Evolutionary conservation across 1,140 invertebrate species (phyloP).

Genomic region (Procambarus virginalis): DNA sequence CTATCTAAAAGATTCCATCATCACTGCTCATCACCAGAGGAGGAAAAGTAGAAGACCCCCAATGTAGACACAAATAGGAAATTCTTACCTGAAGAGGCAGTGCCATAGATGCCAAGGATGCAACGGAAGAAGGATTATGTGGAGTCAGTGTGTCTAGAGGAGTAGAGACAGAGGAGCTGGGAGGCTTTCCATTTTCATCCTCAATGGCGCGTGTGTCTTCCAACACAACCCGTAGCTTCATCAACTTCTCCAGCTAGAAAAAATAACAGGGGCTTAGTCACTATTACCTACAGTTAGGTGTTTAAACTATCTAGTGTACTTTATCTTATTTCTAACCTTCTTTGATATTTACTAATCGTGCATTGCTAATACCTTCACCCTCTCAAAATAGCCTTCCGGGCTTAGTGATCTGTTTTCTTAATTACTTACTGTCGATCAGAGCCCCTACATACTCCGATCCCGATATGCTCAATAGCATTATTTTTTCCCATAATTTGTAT

Average conservation of each 20-base stretch:
- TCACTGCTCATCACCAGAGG: too few species aligned
- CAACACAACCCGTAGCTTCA: neutral
- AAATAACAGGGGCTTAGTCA: neutral
- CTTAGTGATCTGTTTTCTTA: too few species aligned
- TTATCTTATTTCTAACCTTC: neutral
- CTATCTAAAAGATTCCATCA: too few species aligned
- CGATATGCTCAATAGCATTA: too few species aligned
- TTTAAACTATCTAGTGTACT: neutral
- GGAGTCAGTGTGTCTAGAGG: neutral
- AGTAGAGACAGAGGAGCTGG: neutral
- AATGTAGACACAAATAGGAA: too few species aligned
- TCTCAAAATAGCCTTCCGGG: too few species aligned
- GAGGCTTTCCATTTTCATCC: neutral
- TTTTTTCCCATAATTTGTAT: too few species aligned
- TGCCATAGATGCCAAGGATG: conserved; percentile 24
- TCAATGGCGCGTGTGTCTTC: neutral
- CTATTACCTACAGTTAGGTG: neutral
- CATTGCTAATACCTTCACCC: neutral
- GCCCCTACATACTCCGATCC: too few species aligned
- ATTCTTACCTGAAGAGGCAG: conserved; percentile 19
- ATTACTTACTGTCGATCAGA: too few species aligned
- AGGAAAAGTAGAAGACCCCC: too few species aligned
- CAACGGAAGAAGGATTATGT: conserved; percentile 17
- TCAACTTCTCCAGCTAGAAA: neutral
- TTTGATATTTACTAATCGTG: neutral